phyloP scores from a whole-genome alignment of 1,140 invertebrate genomes.

The Halyomorpha halys region DNA sequence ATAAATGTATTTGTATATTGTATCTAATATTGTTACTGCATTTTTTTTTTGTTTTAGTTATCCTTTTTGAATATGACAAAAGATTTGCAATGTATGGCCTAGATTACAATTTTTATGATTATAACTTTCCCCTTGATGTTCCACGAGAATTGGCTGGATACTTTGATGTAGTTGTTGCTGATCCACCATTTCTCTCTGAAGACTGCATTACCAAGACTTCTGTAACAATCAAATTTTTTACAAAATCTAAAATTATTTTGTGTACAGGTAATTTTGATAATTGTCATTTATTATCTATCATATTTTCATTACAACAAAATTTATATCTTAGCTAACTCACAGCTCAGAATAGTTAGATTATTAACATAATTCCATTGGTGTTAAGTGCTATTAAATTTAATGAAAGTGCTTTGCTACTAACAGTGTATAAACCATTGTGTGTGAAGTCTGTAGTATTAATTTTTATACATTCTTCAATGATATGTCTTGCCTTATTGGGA shows the following conservation, averaged over 20 bases:
- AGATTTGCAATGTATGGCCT: constrained; percentile 66
- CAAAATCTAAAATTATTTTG: constrained; percentile 71
- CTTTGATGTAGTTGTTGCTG: constrained; percentile 81
- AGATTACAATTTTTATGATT: constrained; percentile 85
- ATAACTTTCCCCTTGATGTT: constrained; percentile 65
- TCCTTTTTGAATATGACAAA: constrained; percentile 69
- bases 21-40: not conserved
- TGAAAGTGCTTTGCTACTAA: too few species aligned
- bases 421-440: too few species aligned
- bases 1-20: not conserved
- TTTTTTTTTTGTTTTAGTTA: constrained; percentile 44
- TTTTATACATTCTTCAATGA: too few species aligned
- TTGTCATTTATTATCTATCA: too few species aligned
- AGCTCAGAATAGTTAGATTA: too few species aligned
- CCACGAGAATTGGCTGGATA: constrained; percentile 45
- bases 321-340: too few species aligned
- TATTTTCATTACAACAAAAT: too few species aligned
- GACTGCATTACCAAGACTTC: constrained; percentile 83
- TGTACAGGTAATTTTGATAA: constrained; percentile 61
- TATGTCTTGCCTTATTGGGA: too few species aligned
- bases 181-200: constrained; percentile 88
- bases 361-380: too few species aligned
- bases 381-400: too few species aligned
- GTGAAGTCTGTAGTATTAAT: too few species aligned
- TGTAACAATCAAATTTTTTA: constrained; percentile 62